Conservation (phyloP, 2,797 vertebrate species). For the Echeneis naucrates region DNA sequence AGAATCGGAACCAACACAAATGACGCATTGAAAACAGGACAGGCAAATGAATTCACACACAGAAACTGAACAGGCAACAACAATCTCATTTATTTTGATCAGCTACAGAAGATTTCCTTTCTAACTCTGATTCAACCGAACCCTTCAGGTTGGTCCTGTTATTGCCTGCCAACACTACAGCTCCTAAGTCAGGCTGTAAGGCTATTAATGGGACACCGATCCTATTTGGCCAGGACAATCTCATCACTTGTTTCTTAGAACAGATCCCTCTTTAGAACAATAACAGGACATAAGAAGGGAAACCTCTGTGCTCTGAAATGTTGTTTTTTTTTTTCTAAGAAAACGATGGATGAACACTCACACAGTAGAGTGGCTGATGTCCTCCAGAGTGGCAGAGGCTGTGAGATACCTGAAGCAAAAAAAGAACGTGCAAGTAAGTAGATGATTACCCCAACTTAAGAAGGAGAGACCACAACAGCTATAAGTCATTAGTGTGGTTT, state of each 20-base stretch:
- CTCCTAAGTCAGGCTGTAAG: conserved; percentile 69
- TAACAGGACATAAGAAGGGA: conserved; percentile 22
- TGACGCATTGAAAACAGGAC: not conserved
- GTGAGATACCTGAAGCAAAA: conserved; percentile 88
- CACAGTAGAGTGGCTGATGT: conserved; percentile 88
- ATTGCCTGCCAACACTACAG: conserved; percentile 48
- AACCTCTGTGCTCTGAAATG: not conserved
- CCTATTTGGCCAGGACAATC: conserved; percentile 75
- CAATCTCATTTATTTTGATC: conserved; percentile 30
- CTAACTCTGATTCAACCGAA: conserved; percentile 38
- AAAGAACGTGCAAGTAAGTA: conserved; percentile 17
- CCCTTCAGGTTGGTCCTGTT: conserved; percentile 12
- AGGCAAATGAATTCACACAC: not conserved
- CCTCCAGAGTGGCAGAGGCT: conserved; percentile 89
- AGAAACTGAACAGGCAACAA: conserved; percentile 20
- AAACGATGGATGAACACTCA: conserved; percentile 75
- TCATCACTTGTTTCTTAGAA: conserved; percentile 72
- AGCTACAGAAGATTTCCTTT: conserved; percentile 21
- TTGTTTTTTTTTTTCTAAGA: not conserved
- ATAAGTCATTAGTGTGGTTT: conserved; percentile 27
- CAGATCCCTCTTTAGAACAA: conserved; percentile 46
- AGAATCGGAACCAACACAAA: not conserved
- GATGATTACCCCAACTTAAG: conserved; percentile 45
- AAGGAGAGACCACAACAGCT: conserved; percentile 11
- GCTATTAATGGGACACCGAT: conserved; percentile 76